phyloP scores from a whole-genome alignment of 2,113 vertebrate species.

The Pipra filicauda region DNA sequence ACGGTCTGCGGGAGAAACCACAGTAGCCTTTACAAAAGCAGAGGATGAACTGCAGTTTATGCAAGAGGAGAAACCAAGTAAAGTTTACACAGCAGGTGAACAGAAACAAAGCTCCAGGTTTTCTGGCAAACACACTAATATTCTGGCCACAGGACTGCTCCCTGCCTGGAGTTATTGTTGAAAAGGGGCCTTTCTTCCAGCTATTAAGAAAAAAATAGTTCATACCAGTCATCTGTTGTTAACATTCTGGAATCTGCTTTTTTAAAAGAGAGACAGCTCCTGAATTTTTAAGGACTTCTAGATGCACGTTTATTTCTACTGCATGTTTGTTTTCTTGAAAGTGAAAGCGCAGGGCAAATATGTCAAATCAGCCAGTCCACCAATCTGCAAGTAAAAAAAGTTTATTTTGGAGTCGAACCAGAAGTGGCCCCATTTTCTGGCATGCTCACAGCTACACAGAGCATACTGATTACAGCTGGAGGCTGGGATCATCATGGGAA shows the following conservation, averaged over 20 bases:
- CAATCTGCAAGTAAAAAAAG: neutral
- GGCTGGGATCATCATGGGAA: neutral
- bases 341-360: neutral
- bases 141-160: neutral
- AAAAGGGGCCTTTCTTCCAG: neutral
- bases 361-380: neutral
- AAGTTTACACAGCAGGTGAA: slow-evolving; percentile 8
- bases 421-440: neutral
- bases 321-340: neutral
- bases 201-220: neutral
- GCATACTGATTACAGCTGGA: neutral
- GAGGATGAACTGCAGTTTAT: neutral
- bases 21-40: neutral
- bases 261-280: neutral
- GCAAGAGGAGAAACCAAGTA: neutral
- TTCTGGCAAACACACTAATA: neutral
- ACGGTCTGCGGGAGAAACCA: neutral
- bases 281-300: neutral
- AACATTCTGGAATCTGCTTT: neutral
- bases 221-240: neutral
- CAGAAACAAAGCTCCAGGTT: neutral
- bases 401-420: neutral
- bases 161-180: neutral
- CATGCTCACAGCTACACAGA: neutral
- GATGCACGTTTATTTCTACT: neutral